Conservation (phyloP, 2,797 vertebrate species). For the Channallabes apus region DNA sequence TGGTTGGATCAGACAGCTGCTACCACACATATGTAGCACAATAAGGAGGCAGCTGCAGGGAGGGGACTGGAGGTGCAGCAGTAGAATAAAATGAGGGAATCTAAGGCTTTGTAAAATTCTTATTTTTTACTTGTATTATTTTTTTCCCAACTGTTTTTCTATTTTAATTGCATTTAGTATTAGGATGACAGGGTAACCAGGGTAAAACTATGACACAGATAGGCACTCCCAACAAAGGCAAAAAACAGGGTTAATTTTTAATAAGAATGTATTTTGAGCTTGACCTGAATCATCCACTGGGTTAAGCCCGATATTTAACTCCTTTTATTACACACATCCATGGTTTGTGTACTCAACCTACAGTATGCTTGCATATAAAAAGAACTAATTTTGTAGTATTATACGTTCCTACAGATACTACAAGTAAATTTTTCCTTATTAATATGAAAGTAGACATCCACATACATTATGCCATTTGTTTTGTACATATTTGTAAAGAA, state of each 20-base stretch:
- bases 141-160: not conserved
- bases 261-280: not conserved
- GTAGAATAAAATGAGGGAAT: not conserved
- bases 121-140: not conserved
- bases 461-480: not conserved
- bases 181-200: not conserved
- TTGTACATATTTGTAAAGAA: not conserved
- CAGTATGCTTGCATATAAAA: not conserved
- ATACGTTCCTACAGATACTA: not conserved
- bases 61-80: not conserved
- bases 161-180: not conserved
- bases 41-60: not conserved
- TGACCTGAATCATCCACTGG: not conserved
- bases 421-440: not conserved
- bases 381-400: not conserved
- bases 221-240: too few relatives aligned
- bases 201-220: not conserved
- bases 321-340: not conserved
- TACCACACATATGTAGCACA: not conserved
- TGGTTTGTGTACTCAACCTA: not conserved
- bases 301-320: not conserved
- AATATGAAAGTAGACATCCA: not conserved
- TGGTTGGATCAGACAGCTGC: constrained; percentile 22
- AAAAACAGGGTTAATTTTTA: not conserved
- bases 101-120: not conserved